Evolutionary conservation across 2,888 invertebrate species (phyloP), one percentile per base, ranked within the genome.

Genomic region (Dicranocentrus wangi): DNA sequence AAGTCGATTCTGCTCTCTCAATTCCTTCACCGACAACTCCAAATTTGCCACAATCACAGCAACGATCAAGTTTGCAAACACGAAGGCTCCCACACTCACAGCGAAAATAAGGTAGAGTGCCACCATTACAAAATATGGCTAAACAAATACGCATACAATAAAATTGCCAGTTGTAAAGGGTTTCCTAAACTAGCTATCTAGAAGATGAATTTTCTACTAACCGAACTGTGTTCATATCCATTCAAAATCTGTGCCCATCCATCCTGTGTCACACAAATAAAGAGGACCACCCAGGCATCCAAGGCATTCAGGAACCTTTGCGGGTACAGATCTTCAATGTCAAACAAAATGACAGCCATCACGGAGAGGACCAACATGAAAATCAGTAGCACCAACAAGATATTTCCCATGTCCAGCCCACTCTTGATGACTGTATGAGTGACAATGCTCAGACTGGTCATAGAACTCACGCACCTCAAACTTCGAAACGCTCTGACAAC

Each of bases 191-290:
- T n/a, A n/a, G n/a, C n/a, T n/a, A n/a, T n/a, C n/a, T n/a, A n/a
- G n/a, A n/a, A n/a, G n/a, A n/a, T n/a, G n/a, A n/a, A n/a, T n/a
- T n/a, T n/a, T n/a, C n/a, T n/a, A n/a, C n/a, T 71, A 58, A 63
- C 55, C 60, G 61, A 71, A 15, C 47, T 27, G n/a, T 28, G 25
- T 0, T 71, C 71, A n/a, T 71, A 71, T 19, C 61, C 47, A 19
- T 73, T 66, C 10, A 80, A 43, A 2, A 65, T 32, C 27, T 43
- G 42, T 0, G 55, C 58, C 69, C 53, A 68, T 5, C 82, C 82
- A 70, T 83, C 87, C 71, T 88, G 87, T 1, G 88, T 88, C 8
- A 87, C 87, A 69, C 87, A 88, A 69, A 88, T 87, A 79, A 88
- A 88, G 17, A 88, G 81, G 2, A 85, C 83, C 60, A 85, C 87